Base-by-base conservation (phyloP, 23 tunicate species). In the Pegea sp. region DNA sequence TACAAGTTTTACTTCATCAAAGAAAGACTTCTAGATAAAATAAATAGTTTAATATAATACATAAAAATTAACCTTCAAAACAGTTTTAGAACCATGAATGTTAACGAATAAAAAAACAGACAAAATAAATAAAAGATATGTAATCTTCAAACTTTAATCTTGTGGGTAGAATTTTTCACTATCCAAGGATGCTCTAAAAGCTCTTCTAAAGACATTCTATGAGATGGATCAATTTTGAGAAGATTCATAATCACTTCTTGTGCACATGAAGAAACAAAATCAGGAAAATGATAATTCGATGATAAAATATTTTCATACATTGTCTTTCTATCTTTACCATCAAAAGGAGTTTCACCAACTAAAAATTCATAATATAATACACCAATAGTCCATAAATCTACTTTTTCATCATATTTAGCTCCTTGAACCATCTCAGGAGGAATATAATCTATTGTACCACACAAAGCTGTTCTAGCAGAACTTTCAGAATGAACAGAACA, bases 341-440 rank as follows among this genome's bases (percentile, higher is more conserved):
- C 97, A 34, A 87, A 87, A 22, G 97, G 89, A 3, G 97, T 88
- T 29, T 64, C 69, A 24, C 97, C 97, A 53, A 70, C 78, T 31
- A 87, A 64, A 59, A 87, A 75, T 43, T 87, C 97, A 48, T 87
- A 87, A 78, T 88, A 87, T 33, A 87, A 59, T 22, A 87, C 68
- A 20, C 97, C 97, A 23, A 87, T 69, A 2, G 97, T 69, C 97
- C 97, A 87, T 3, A 74, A 30, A 60, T 87, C 97, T 4, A 87
- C 97, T 38, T 24, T 57, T 23, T 42, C 68, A 55, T 87, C 97
- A 60, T 87, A 77, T 18, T 84, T 24, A 1, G 69, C 69, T 7
- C 71, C 87, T 54, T 61, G 76, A 11, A 87, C 66, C 97, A 87
- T 87, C 46, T 87, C 97, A 11, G 97, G 97, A n/a, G 97, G 97